Evolutionary conservation across 2,797 vertebrate species (phyloP).

Genomic region (Synaphobranchus kaupii): DNA sequence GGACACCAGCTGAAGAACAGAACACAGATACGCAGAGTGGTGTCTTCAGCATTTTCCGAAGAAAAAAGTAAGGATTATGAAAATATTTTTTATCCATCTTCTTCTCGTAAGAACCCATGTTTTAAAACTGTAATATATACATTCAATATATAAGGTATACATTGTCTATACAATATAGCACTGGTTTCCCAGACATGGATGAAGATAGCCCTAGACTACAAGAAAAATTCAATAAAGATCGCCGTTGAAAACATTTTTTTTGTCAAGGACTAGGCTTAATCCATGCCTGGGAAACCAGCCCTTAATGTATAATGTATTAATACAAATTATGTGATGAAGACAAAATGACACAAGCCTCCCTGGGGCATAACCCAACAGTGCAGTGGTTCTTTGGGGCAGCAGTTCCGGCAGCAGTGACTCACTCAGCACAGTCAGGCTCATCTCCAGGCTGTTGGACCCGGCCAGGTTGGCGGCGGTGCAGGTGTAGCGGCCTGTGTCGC

Average conservation of each 20-base stretch:
- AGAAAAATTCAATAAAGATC: too few relatives aligned
- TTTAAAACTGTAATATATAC: too few relatives aligned
- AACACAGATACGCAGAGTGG: neutral
- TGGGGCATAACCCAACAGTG: neutral
- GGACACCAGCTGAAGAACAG: neutral
- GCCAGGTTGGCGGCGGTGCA: conserved; percentile 86
- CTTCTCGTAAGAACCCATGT: neutral
- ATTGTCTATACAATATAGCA: too few relatives aligned
- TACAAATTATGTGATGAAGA: too few relatives aligned
- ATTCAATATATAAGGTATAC: too few relatives aligned
- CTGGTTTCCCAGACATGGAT: too few relatives aligned
- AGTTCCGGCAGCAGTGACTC: conserved; percentile 48
- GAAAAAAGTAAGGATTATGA: neutral
- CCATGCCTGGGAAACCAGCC: too few relatives aligned
- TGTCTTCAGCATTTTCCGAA: neutral
- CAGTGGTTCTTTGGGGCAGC: neutral
- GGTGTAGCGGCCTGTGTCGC: conserved; percentile 81
- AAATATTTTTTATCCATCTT: neutral
- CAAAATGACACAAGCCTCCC: too few relatives aligned
- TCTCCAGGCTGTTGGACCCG: conserved; percentile 75
- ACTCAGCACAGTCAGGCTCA: conserved; percentile 84
- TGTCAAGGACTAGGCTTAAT: too few relatives aligned
- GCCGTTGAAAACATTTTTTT: too few relatives aligned
- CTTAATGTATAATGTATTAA: too few relatives aligned
- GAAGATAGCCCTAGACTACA: too few relatives aligned